phyloP scores from a whole-genome alignment of 2,113 vertebrate species.

The Heterochromis multidens region DNA sequence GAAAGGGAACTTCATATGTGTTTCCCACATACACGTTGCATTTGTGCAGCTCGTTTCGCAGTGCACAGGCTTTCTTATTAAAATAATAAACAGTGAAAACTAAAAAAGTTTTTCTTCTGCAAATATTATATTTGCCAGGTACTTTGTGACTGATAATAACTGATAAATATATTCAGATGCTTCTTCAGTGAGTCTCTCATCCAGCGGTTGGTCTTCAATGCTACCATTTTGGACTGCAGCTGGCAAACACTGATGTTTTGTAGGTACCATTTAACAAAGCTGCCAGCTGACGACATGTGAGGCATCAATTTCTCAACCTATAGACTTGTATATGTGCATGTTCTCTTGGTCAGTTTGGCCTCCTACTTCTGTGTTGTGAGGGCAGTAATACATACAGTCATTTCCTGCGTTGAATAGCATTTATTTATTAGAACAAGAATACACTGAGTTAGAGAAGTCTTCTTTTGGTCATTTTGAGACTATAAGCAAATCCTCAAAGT shows the following conservation, averaged over 20 bases:
- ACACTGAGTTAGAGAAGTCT: neutral
- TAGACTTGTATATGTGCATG: neutral
- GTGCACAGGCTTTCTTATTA: neutral
- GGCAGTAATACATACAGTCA: neutral
- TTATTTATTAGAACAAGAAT: neutral
- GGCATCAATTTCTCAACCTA: neutral
- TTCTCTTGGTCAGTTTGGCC: neutral
- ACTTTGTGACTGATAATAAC: neutral
- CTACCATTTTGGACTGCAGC: neutral
- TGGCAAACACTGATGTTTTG: neutral
- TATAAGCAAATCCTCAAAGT: too few relatives aligned
- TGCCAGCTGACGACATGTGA: neutral
- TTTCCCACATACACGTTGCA: neutral
- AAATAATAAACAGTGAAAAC: neutral
- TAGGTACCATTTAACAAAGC: neutral
- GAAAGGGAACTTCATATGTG: neutral
- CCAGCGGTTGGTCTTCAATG: too few relatives aligned
- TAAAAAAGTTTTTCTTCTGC: neutral
- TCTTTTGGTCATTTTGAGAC: neutral
- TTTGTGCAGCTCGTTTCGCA: neutral
- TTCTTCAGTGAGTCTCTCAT: neutral
- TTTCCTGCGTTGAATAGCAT: neutral
- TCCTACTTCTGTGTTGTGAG: neutral
- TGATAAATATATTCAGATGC: neutral
- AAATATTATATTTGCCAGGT: fast-evolving